phyloP scores from a whole-genome alignment of 2,888 invertebrate genomes.

The Euzetes globulus region DNA sequence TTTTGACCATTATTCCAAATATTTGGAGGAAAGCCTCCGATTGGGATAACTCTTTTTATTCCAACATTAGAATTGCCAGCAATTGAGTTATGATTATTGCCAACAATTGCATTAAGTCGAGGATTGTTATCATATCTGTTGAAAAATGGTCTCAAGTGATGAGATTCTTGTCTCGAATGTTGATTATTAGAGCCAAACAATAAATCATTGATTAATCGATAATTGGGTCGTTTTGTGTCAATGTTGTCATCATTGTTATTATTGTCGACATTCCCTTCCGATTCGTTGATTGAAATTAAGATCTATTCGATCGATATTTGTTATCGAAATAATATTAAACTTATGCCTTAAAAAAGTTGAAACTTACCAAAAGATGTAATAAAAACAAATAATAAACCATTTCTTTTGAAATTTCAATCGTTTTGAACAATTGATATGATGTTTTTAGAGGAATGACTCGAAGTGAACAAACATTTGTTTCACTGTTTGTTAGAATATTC shows the following conservation, averaged over 20 bases:
- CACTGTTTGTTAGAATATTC: background rate
- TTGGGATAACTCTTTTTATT: background rate
- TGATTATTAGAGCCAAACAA: background rate
- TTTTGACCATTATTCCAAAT: background rate
- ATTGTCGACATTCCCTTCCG: background rate
- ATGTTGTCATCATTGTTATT: background rate
- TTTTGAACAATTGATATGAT: too few relatives aligned
- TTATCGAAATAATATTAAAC: background rate
- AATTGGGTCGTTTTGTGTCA: slow-evolving; percentile 2
- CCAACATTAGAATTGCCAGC: background rate
- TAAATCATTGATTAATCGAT: slow-evolving; percentile 1
- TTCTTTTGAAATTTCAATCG: background rate
- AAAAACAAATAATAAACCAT: background rate
- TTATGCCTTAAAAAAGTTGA: background rate
- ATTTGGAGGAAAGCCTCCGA: slow-evolving; percentile 12
- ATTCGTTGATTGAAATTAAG: background rate
- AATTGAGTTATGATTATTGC: background rate
- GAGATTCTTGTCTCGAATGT: background rate
- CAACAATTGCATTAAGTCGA: background rate
- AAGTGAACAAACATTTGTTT: background rate
- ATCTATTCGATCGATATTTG: background rate
- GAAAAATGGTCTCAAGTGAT: background rate
- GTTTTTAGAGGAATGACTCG: background rate
- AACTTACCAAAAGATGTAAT: background rate
- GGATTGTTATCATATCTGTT: background rate